A percentile compares a stretch with the other conserved stretches of the same genome.
phyloP scores from a whole-genome alignment of 2,797 vertebrate genomes.

The Fundulus diaphanus region DNA sequence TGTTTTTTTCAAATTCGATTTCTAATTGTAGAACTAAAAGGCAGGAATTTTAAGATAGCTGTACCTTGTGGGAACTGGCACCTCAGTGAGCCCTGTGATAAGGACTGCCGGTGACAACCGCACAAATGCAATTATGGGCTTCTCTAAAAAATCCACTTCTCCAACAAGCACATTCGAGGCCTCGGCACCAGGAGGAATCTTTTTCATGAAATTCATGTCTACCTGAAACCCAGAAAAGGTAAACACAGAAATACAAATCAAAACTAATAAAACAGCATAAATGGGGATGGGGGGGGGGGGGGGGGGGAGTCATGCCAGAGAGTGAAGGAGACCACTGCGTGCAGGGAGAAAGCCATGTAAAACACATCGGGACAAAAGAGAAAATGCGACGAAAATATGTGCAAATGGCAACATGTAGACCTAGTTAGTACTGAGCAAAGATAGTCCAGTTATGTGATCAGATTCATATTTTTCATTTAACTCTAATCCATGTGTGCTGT shows the following conservation, averaged over 20 bases:
- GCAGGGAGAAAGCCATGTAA: slow-evolving; percentile 5
- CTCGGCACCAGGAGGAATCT: slow-evolving; percentile 94
- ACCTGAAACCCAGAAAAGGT: slow-evolving; percentile 79
- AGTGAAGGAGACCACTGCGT: background rate
- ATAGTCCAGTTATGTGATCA: slow-evolving; percentile 28
- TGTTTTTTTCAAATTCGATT: background rate
- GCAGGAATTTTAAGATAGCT: slow-evolving; percentile 1
- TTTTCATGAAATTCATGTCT: slow-evolving; percentile 99
- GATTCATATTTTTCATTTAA: slow-evolving; percentile 17
- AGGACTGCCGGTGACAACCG: slow-evolving; percentile 93
- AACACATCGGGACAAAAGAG: slow-evolving; percentile 25
- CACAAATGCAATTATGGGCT: slow-evolving; percentile 94
- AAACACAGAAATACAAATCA: background rate
- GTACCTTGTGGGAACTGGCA: slow-evolving; percentile 95
- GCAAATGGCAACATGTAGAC: slow-evolving; percentile 27
- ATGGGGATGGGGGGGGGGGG: background rate
- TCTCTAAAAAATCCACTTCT: slow-evolving; percentile 96
- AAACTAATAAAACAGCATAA: background rate
- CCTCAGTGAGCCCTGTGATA: slow-evolving; percentile 94
- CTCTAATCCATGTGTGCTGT: slow-evolving; percentile 8
- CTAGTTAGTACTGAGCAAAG: slow-evolving; percentile 69
- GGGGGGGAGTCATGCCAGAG: too few species aligned
- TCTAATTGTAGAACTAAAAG: background rate
- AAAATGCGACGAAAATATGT: slow-evolving; percentile 24
- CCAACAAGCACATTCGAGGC: slow-evolving; percentile 97